phyloP scores from a whole-genome alignment of 2,113 vertebrate genomes.

The Orthonyx spaldingii region DNA sequence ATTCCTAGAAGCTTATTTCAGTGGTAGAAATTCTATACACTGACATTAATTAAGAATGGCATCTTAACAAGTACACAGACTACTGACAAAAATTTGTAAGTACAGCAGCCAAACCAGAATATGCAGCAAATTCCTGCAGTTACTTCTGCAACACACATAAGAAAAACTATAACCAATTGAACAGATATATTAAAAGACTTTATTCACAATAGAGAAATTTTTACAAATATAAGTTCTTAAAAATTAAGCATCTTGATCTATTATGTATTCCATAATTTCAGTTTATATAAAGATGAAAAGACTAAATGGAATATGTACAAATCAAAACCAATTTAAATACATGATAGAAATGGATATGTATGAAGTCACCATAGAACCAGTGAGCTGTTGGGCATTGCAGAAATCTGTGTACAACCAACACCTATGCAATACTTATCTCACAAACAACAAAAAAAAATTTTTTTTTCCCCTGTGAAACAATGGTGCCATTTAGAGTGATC shows the following conservation, averaged over 20 bases:
- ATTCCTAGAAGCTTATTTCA: not conserved
- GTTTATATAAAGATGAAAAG: slow-evolving; percentile 90
- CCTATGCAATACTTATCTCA: slow-evolving; percentile 45
- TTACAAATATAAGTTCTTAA: slow-evolving; percentile 99
- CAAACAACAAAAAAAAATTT: not conserved
- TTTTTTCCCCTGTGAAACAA: not conserved
- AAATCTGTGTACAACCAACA: slow-evolving; percentile 65
- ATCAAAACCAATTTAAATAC: slow-evolving; percentile 75
- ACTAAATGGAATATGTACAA: slow-evolving; percentile 82
- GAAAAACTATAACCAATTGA: slow-evolving; percentile 42
- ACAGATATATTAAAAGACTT: slow-evolving; percentile 91
- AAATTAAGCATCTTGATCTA: slow-evolving; percentile 94
- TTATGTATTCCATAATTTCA: slow-evolving; percentile 82
- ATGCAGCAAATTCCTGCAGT: not conserved
- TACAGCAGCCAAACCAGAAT: not conserved
- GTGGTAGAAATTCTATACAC: not conserved
- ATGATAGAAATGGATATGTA: slow-evolving; percentile 63
- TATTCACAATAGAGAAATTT: slow-evolving; percentile 98
- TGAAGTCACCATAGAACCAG: slow-evolving; percentile 63
- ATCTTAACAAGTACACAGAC: not conserved
- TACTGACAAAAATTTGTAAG: not conserved
- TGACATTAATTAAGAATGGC: not conserved
- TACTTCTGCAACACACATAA: not conserved
- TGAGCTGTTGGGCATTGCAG: slow-evolving; percentile 67
- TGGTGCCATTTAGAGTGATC: slow-evolving; percentile 45